Conservation (phyloP, 2,113 vertebrate species). For the Nannobrachium achirus region DNA sequence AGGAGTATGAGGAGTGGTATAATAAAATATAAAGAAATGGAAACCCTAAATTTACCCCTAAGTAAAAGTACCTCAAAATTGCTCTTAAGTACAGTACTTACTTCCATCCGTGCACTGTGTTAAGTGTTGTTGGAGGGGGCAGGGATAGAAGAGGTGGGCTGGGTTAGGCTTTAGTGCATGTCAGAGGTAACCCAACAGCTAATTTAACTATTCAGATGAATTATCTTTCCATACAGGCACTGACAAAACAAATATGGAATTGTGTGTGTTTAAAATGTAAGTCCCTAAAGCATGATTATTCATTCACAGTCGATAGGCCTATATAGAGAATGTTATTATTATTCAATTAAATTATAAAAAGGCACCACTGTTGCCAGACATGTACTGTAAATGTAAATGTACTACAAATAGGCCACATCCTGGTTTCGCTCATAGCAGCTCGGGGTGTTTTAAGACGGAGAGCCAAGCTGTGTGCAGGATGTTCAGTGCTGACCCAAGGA, state of each 20-base stretch:
- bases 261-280: too few species aligned
- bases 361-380: not conserved
- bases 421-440: slow-evolving; percentile 30
- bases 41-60: too few species aligned
- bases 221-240: too few species aligned
- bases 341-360: slow-evolving; percentile 26
- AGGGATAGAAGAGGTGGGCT: slow-evolving; percentile 1
- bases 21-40: too few species aligned
- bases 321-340: slow-evolving; percentile 11
- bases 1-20: too few species aligned
- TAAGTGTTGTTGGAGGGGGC: not conserved
- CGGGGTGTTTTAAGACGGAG: slow-evolving; percentile 38
- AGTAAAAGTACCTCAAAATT: too few species aligned
- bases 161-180: slow-evolving; percentile 2
- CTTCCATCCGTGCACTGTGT: not conserved
- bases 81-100: too few species aligned
- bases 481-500: slow-evolving; percentile 66
- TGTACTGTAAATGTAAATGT: not conserved
- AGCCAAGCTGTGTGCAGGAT: slow-evolving; percentile 44
- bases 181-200: not conserved
- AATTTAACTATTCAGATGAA: slow-evolving; percentile 13
- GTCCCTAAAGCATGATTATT: slow-evolving; percentile 19
- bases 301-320: slow-evolving; percentile 27
- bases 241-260: not conserved
- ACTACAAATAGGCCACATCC: not conserved